Evolutionary conservation across 2,888 invertebrate species (phyloP).

Genomic region (Eristalis arbustorum): DNA sequence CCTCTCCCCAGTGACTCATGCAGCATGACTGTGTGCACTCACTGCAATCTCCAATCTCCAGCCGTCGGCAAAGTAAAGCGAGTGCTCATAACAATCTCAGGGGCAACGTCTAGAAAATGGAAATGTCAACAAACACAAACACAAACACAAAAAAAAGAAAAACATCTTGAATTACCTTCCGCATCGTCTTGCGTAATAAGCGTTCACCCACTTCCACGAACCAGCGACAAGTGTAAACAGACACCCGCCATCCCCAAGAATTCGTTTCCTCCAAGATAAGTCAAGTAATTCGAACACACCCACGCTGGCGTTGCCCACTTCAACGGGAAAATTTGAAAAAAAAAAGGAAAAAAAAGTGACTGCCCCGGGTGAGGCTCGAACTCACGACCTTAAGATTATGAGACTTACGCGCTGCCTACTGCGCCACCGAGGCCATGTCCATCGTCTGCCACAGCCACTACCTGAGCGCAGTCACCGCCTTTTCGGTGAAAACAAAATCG

Average conservation of each 20-base stretch:
- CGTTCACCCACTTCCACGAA: not conserved
- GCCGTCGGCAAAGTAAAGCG: no score
- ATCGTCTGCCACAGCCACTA: not conserved
- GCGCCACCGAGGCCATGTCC: slow-evolving; percentile 67
- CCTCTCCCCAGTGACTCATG: no score
- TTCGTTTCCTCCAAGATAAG: not conserved
- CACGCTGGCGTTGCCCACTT: not conserved
- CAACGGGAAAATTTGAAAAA: not conserved
- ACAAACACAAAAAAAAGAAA: no score
- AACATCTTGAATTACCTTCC: not conserved
- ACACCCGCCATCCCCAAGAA: not conserved
- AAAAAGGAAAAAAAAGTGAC: slow-evolving; percentile 64
- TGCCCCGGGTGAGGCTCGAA: slow-evolving; percentile 75
- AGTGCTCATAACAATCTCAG: not conserved
- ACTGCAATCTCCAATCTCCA: no score
- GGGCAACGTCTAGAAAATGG: not conserved
- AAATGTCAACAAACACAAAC: not conserved
- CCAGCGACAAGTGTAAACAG: not conserved
- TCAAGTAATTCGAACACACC: not conserved
- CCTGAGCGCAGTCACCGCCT: not conserved
- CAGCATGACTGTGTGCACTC: no score
- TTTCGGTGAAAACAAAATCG: not conserved
- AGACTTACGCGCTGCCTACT: slow-evolving; percentile 71
- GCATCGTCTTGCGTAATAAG: not conserved
- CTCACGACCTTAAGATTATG: slow-evolving; percentile 71